phyloP scores from a whole-genome alignment of 2,113 vertebrate species.

The Crotalus horridus region DNA sequence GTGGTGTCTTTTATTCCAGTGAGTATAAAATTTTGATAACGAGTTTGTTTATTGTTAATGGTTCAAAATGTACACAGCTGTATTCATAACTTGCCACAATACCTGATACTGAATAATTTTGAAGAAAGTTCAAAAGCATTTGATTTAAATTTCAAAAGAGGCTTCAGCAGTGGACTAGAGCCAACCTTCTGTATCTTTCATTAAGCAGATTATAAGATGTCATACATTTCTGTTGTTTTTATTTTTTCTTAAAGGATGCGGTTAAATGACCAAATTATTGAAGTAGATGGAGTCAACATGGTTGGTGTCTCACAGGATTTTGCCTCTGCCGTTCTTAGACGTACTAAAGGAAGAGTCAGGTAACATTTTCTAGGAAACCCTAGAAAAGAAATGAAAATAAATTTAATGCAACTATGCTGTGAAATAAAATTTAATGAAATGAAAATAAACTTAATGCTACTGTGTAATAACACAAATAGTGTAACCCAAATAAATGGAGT shows the following conservation, averaged over 20 bases:
- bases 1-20: not conserved
- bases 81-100: not conserved
- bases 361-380: conserved; percentile 58
- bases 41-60: not conserved
- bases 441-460: not conserved
- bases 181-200: not conserved
- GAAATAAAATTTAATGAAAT: not conserved
- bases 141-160: not conserved
- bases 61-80: not conserved
- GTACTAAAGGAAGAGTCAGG: conserved; percentile 95
- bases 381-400: not conserved
- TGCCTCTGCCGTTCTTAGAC: conserved; percentile 95
- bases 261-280: conserved; percentile 98
- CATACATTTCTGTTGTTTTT: conserved; percentile 14
- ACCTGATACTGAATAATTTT: not conserved
- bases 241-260: conserved; percentile 78
- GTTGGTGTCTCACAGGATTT: conserved; percentile 98
- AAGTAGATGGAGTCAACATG: conserved; percentile 95
- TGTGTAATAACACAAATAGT: not conserved
- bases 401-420: not conserved
- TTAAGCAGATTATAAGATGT: not conserved
- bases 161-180: not conserved
- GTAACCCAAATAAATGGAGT: not conserved
- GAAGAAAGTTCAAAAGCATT: not conserved
- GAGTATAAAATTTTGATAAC: not conserved